Conservation (phyloP, 2,888 invertebrate species). For the Furcula furcula region DNA sequence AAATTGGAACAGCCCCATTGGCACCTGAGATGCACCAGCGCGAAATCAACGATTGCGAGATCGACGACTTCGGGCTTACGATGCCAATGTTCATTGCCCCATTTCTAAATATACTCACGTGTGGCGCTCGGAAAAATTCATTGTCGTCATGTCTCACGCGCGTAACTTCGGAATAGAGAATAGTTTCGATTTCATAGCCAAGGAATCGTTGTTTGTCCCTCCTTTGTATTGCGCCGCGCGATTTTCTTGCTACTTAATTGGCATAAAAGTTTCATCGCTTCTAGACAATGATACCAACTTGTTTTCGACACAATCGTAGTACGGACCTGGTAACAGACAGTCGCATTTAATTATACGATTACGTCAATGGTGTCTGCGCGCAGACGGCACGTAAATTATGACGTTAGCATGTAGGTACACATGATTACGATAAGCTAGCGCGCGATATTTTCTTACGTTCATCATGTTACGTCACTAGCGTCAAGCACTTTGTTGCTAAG, state of each 20-base stretch:
- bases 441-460: constrained; percentile 11
- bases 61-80: constrained; percentile 30
- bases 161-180: neutral
- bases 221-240: constrained; percentile 15
- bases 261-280: constrained; percentile 18
- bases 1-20: constrained; percentile 69
- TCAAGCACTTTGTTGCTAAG: constrained; percentile 20
- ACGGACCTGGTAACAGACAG: constrained; percentile 25
- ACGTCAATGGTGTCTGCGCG: constrained; percentile 22
- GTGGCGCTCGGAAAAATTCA: neutral
- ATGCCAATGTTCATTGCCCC: constrained; percentile 12
- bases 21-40: constrained; percentile 60
- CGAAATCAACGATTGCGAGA: constrained; percentile 52
- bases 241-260: constrained; percentile 19
- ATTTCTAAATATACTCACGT: constrained; percentile 9
- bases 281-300: constrained; percentile 14
- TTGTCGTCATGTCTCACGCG: neutral
- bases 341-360: constrained; percentile 27
- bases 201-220: constrained; percentile 14
- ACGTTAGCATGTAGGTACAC: constrained; percentile 19
- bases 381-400: constrained; percentile 26
- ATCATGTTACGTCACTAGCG: no score
- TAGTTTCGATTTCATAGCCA: constrained; percentile 8
- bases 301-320: constrained; percentile 23
- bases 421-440: constrained; percentile 9